Percentiles rank a stretch among this genome's conserved stretches.
These are phyloP conservation scores for Philaenus spumarius DNA, from an alignment of 1,140 invertebrate species.

Conservation along the genomic window DNA sequence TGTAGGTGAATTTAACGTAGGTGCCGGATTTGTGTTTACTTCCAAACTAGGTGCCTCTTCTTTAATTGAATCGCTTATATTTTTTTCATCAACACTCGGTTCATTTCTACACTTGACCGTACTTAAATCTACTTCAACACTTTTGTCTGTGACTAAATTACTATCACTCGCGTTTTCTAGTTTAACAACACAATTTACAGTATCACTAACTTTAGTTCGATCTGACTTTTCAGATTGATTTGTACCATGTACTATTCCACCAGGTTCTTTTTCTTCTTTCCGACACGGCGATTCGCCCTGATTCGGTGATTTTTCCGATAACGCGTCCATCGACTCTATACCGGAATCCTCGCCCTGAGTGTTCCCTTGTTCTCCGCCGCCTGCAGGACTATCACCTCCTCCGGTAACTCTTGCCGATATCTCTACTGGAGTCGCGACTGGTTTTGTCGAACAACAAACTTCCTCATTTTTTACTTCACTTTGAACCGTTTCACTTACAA, in stretches of 20 bases:
- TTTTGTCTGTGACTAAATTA: conserved; percentile 13
- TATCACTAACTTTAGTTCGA: conserved; percentile 1
- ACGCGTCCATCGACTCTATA: conserved; percentile 87
- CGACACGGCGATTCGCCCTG: conserved; percentile 56
- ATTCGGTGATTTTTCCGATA: conserved; percentile 87
- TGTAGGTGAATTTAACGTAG: conserved; percentile 37
- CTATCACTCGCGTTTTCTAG: conserved; percentile 15
- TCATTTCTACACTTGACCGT: conserved; percentile 1
- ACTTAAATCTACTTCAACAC: not conserved
- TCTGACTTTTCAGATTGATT: not conserved
- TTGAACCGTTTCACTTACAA: not conserved
- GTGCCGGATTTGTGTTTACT: not conserved
- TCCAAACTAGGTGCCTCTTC: conserved; percentile 14
- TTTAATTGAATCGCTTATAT: conserved; percentile 2
- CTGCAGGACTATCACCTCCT: conserved; percentile 9
- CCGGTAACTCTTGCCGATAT: conserved; percentile 2
- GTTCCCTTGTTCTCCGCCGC: conserved; percentile 33
- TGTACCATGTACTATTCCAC: conserved; percentile 12
- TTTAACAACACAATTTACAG: conserved; percentile 12
- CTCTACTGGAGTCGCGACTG: not conserved
- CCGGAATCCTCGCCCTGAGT: conserved; percentile 76
- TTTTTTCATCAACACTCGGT: conserved; percentile 6
- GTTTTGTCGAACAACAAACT: conserved; percentile 8
- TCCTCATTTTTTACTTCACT: conserved; percentile 9
- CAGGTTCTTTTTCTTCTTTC: conserved; percentile 32